phyloP scores from a whole-genome alignment of 2,888 invertebrate species.

The Sminthurinus aureus region DNA sequence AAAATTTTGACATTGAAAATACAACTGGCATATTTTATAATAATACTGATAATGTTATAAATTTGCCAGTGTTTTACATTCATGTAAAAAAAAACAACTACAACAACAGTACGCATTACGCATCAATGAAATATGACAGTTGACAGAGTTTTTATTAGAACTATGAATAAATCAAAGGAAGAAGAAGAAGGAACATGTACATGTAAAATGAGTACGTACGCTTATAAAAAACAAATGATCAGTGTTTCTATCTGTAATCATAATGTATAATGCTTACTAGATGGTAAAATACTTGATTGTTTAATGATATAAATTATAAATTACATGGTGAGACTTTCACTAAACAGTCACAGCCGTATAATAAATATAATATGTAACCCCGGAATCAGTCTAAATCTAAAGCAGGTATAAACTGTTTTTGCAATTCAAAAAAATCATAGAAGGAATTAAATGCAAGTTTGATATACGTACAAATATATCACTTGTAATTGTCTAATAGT shows the following conservation, averaged over 20 bases:
- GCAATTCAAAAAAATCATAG: background rate
- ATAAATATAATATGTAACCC: background rate
- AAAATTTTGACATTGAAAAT: background rate
- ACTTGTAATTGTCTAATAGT: background rate
- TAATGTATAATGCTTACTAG: background rate
- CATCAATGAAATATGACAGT: background rate
- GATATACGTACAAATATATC: background rate
- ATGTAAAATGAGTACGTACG: background rate
- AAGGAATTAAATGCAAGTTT: background rate
- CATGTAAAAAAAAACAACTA: no score
- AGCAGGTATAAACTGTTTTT: background rate
- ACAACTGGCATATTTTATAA: no score
- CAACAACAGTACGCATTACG: background rate
- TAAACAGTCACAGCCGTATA: background rate
- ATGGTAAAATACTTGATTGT: background rate
- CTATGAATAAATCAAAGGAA: background rate
- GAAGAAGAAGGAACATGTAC: background rate
- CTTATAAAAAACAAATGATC: background rate
- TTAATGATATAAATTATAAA: background rate
- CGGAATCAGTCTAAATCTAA: background rate
- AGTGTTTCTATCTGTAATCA: background rate
- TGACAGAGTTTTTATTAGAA: background rate
- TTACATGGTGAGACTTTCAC: constrained; percentile 17
- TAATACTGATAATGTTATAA: no score
- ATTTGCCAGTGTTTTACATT: no score